Conservation (phyloP, 2,113 vertebrate species). For the Xiphophorus couchianus region DNA sequence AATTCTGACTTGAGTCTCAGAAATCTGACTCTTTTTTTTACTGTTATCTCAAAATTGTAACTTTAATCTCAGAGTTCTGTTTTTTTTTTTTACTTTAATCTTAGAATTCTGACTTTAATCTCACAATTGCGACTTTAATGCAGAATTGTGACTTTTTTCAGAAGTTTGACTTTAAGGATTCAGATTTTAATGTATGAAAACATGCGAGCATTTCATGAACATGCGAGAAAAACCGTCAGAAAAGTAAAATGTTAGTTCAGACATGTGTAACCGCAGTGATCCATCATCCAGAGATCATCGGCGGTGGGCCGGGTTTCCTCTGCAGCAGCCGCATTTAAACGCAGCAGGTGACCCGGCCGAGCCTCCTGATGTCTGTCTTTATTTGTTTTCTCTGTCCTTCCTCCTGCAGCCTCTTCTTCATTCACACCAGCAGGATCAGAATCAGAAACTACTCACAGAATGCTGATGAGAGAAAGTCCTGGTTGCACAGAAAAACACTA, state of each 20-base stretch:
- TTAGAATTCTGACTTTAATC: too few relatives aligned
- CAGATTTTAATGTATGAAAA: neutral
- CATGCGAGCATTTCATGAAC: neutral
- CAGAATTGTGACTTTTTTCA: too few relatives aligned
- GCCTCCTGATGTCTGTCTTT: neutral
- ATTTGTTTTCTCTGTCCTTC: neutral
- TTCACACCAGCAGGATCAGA: neutral
- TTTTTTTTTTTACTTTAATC: too few relatives aligned
- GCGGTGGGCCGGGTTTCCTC: neutral
- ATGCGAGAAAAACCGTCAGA: neutral
- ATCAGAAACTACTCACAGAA: neutral
- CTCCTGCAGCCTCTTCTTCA: neutral
- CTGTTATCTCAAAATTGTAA: too few relatives aligned
- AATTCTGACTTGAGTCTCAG: too few relatives aligned
- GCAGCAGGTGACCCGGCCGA: neutral
- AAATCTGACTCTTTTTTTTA: too few relatives aligned
- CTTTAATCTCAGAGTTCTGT: too few relatives aligned
- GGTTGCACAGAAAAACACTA: neutral
- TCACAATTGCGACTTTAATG: too few relatives aligned
- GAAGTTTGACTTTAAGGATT: too few relatives aligned
- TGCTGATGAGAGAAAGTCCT: neutral
- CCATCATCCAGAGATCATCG: neutral
- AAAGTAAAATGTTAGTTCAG: neutral
- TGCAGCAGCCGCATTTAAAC: neutral
- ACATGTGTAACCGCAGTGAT: neutral